Evolutionary conservation across 2,888 invertebrate genomes (phyloP), one percentile per base, ranked within the genome.

Genomic region (Campopleginae sp.): DNA sequence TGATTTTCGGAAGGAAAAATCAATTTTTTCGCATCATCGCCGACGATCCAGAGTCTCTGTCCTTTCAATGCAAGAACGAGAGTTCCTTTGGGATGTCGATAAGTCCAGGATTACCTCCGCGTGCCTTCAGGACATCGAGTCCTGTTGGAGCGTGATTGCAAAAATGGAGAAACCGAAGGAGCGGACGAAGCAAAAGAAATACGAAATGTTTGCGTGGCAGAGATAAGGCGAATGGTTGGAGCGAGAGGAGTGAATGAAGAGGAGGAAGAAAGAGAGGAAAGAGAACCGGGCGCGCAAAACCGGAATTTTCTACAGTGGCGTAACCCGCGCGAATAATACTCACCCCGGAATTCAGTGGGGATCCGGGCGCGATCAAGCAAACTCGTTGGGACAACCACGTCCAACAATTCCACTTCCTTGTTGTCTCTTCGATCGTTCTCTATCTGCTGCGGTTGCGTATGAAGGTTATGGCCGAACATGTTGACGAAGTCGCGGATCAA

Each of bases 271-370:
- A 85, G 80, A 65, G 78, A 70, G 72, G 54, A 61, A 71, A 78
- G 76, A 78, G 38, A 71, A 85, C 74, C 77, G 90, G 89, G 89
- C 89, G 90, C 88, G 90, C 86, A 90, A 88, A 93, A 93, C 93
- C 93, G 93, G 93, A 93, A 92, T 93, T 92, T 92, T 91, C 91
- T 92, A 90, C 92, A 91, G 90, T 92, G 92, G 92, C 92, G 92
- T 92, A 92, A 92, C 90, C 88, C 90, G 88, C 78, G 74, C 86
- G 84, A 86, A 86, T 87, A 87, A 86, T 87, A 86, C 84, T 80
- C 78, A 86, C 81, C 81, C 86, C 81, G 80, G 86, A 81, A 79
- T 86, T 68, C 82, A 81, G 75, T 72, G 79, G 72, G 82, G 31
- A 68, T 79, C 68, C 80, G 76, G n/a, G n/a, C 33, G 33, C 33